phyloP scores from a whole-genome alignment of 2,888 invertebrate genomes.

The Orthosia incerta region DNA sequence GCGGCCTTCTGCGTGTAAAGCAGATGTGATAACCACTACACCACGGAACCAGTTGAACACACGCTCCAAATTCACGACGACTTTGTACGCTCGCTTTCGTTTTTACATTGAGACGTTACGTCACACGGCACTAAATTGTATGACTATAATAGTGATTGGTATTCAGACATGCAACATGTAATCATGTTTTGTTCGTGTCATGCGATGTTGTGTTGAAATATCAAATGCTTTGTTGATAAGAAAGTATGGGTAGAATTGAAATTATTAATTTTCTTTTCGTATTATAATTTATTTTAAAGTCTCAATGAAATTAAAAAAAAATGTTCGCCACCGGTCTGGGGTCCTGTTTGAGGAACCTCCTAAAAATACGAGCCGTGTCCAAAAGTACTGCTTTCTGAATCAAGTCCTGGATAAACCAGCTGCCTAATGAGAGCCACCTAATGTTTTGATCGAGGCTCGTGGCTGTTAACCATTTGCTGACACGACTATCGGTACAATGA shows the following conservation, averaged over 20 bases:
- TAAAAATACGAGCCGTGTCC: neutral
- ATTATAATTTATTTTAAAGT: no score
- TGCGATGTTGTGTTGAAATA: conserved; percentile 46
- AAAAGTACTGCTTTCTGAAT: neutral
- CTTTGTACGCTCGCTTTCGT: conserved; percentile 45
- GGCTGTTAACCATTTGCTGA: neutral
- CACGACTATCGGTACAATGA: neutral
- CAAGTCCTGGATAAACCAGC: neutral
- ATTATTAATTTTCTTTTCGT: neutral
- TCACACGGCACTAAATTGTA: conserved; percentile 31
- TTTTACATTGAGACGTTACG: conserved; percentile 35
- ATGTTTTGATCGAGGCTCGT: neutral
- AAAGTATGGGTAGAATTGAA: conserved; percentile 27
- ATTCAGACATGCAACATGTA: conserved; percentile 47
- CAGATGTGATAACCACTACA: conserved; percentile 98
- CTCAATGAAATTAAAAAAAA: no score
- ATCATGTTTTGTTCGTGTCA: conserved; percentile 51
- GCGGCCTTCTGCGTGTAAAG: conserved; percentile 92
- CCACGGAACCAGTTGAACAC: conserved; percentile 92
- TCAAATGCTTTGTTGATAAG: conserved; percentile 49
- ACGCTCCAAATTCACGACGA: conserved; percentile 1
- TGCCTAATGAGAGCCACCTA: neutral
- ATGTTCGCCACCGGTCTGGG: neutral
- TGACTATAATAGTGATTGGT: conserved; percentile 31
- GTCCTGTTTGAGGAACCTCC: neutral